Conservation (phyloP, 2,888 invertebrate genomes). For the Mythimna vitellina region DNA sequence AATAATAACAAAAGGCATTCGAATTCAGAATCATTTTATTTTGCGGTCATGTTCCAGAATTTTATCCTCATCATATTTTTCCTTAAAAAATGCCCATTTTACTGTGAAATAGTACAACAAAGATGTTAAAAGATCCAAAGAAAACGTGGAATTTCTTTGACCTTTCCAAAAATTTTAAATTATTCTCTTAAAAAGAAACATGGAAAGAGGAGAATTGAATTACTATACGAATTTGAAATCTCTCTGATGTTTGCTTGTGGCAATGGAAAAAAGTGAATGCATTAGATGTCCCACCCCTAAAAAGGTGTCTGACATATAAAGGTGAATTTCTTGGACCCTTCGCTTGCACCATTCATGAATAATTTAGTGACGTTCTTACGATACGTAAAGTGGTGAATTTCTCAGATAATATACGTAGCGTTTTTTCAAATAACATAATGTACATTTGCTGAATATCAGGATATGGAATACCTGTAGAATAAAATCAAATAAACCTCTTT, state of each 20-base stretch:
- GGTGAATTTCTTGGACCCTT: constrained; percentile 77
- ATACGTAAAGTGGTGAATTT: constrained; percentile 78
- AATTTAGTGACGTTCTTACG: constrained; percentile 80
- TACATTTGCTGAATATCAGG: constrained; percentile 35
- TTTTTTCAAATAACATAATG: constrained; percentile 50
- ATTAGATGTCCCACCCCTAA: constrained; percentile 78
- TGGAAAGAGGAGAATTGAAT: constrained; percentile 82
- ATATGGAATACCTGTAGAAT: constrained; percentile 39
- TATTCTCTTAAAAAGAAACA: constrained; percentile 67
- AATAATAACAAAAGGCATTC: constrained; percentile 45
- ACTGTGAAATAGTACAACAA: constrained; percentile 48
- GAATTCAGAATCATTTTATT: constrained; percentile 34
- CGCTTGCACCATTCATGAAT: constrained; percentile 83
- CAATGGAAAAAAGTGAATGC: constrained; percentile 82
- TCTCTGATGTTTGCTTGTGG: constrained; percentile 85
- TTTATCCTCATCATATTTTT: constrained; percentile 33
- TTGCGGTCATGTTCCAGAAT: constrained; percentile 26
- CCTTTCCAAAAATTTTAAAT: constrained; percentile 58
- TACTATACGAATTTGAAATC: constrained; percentile 79
- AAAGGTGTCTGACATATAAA: constrained; percentile 68
- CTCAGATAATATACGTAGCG: constrained; percentile 64
- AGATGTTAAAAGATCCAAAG: constrained; percentile 40
- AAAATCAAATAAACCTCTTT: constrained; percentile 57
- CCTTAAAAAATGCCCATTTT: constrained; percentile 31
- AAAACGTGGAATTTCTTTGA: constrained; percentile 61